Evolutionary conservation across 2,113 vertebrate species (phyloP).

Genomic region (Clarias magur): DNA sequence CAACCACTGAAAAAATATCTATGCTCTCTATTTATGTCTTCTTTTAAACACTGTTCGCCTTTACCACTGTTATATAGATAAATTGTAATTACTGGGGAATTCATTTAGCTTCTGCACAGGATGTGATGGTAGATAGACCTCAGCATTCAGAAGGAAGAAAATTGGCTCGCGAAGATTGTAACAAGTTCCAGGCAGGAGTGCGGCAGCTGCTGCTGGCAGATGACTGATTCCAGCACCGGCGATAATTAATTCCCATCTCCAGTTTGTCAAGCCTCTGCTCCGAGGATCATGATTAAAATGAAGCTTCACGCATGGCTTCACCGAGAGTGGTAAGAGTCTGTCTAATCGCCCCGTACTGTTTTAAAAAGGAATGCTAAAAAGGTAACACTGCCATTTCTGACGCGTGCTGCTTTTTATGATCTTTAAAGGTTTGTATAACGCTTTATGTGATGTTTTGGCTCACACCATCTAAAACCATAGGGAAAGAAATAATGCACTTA

Average conservation of each 20-base stretch:
- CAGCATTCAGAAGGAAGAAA: slow-evolving; percentile 27
- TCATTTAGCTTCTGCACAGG: slow-evolving; percentile 36
- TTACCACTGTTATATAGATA: background rate
- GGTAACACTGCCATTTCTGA: background rate
- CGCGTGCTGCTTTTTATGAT: background rate
- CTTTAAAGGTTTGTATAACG: background rate
- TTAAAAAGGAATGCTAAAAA: background rate
- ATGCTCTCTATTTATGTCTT: background rate
- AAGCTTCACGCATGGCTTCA: slow-evolving; percentile 4
- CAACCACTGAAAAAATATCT: background rate
- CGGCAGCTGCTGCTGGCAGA: slow-evolving; percentile 45
- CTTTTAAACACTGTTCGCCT: background rate
- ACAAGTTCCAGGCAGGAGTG: slow-evolving; percentile 44
- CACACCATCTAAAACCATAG: background rate
- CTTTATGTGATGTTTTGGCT: background rate
- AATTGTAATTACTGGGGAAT: slow-evolving; percentile 37
- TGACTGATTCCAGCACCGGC: slow-evolving; percentile 38
- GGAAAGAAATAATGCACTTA: background rate
- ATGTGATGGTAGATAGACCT: slow-evolving; percentile 20
- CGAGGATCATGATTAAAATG: slow-evolving; percentile 31
- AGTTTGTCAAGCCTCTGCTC: slow-evolving; percentile 15
- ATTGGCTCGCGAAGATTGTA: slow-evolving; percentile 35
- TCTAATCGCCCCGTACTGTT: background rate
- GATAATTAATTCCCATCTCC: slow-evolving; percentile 50
- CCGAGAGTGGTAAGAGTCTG: background rate